Conservation (phyloP, 2,888 invertebrate species). For the Drosophila mimetica region DNA sequence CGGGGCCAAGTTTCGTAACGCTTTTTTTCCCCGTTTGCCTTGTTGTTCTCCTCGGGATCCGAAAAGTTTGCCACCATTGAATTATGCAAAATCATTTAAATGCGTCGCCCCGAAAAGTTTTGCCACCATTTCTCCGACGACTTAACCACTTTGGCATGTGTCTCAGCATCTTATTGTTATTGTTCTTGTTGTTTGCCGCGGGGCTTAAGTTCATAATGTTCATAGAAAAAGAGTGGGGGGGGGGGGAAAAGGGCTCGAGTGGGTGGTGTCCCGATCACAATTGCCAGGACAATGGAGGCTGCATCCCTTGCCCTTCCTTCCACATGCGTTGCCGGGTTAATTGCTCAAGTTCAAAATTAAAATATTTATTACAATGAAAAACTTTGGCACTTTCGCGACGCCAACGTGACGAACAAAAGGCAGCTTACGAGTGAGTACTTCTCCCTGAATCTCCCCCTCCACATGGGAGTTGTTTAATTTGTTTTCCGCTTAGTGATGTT, state of each 20-base stretch:
- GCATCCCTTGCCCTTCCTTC: slow-evolving; percentile 40
- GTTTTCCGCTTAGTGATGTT: slow-evolving; percentile 45
- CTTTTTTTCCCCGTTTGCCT: slow-evolving; percentile 8
- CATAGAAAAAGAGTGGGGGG: slow-evolving; percentile 19
- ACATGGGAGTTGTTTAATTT: slow-evolving; percentile 46
- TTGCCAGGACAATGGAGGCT: slow-evolving; percentile 50
- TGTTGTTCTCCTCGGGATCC: not conserved
- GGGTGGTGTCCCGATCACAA: slow-evolving; percentile 31
- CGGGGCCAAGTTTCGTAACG: slow-evolving; percentile 40
- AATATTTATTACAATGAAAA: slow-evolving; percentile 78
- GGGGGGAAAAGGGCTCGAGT: not conserved
- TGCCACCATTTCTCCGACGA: slow-evolving; percentile 52
- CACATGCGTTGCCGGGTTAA: slow-evolving; percentile 76
- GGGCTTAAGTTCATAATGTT: slow-evolving; percentile 77
- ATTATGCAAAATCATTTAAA: slow-evolving; percentile 79
- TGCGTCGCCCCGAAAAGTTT: slow-evolving; percentile 70
- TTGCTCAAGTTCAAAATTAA: slow-evolving; percentile 79
- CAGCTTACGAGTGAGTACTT: slow-evolving; percentile 34
- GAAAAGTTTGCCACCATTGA: slow-evolving; percentile 65
- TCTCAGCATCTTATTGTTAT: slow-evolving; percentile 69
- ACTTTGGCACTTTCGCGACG: slow-evolving; percentile 80
- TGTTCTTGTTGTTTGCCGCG: slow-evolving; percentile 60
- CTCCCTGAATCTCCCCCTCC: not conserved
- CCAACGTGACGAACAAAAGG: slow-evolving; percentile 67
- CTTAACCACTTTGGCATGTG: slow-evolving; percentile 76